Evolutionary conservation across 2,888 invertebrate species (phyloP), one percentile per base, ranked within the genome.

Genomic region (Tineola bisselliella): DNA sequence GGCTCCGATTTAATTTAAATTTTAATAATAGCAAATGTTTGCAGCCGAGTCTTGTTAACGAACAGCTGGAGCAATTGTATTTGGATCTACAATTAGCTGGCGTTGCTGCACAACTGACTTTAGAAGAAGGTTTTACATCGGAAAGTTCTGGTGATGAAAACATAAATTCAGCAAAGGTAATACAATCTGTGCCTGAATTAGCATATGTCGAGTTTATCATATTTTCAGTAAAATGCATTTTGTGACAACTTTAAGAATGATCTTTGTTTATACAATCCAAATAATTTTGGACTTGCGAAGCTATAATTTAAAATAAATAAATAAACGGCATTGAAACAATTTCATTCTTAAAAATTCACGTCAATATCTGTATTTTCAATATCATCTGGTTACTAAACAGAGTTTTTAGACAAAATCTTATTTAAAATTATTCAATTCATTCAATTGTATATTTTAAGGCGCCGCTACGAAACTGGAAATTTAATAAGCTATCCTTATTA

Each of bases 61-160:
- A 93, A 61, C 94, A 94, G 73, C 73, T 94, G 18, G 87, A 81
- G 43, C 92, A 93, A 68, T 76, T 93, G 4, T 93, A 92, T 69
- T 67, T 89, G 33, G 93, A 93, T 67, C 78, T 93, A 68, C 90
- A 92, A 66, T 68, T 91, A n/a, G 89, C 90, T 66, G 91, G 91
- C 0, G 81, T 88, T 6, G 81, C 89, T 0, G 77, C 89, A 0
- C 87, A 88, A 62, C 80, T 92, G 11, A 88, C 89, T 3, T 77
- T 92, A 0, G 92, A 92, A 62, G 91, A 92, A 70, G 89, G 88
- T 5, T 15, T 11, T 10, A 18, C 48, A 13, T 48, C 48, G 6
- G 48, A 48, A 15, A 48, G 18, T 48, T 38, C 38, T 25, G 25
- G 25, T 6, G 38, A 38, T 10, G 38, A 38, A 10, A 38, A 38